Evolutionary conservation across 2,113 vertebrate species (phyloP).

Genomic region (Zootoca vivipara): DNA sequence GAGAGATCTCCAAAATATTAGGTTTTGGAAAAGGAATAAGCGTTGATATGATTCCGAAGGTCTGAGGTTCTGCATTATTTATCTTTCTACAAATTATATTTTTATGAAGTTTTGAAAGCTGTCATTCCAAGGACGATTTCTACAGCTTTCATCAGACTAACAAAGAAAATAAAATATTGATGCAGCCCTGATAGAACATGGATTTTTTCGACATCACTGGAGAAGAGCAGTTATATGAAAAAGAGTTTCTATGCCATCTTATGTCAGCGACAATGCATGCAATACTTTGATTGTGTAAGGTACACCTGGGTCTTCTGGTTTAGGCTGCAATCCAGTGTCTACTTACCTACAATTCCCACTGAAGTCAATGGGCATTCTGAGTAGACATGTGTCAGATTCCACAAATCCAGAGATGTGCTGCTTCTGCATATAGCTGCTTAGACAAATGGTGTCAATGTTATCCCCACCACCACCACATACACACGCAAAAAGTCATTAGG

Average conservation of each 20-base stretch:
- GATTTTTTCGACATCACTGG: conserved; percentile 8
- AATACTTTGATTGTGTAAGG: background rate
- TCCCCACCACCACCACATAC: no score
- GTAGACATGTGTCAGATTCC: no score
- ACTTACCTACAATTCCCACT: no score
- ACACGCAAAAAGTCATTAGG: no score
- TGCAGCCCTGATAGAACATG: conserved; percentile 10
- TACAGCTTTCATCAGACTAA: background rate
- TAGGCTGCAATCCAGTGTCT: no score
- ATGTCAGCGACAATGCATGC: background rate
- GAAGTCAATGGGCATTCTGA: no score
- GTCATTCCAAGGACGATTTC: conserved; percentile 17
- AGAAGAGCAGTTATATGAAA: conserved; percentile 26
- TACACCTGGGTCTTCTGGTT: background rate
- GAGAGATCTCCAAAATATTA: background rate
- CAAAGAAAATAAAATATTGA: conserved; percentile 33
- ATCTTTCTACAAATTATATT: conserved; percentile 38
- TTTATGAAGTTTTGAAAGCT: conserved; percentile 25
- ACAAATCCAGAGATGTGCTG: background rate
- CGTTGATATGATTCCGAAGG: background rate
- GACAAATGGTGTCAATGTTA: background rate
- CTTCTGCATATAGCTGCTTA: background rate
- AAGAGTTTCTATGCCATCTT: background rate
- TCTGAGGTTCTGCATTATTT: conserved; percentile 17
- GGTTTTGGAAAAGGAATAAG: background rate